Base-by-base conservation (phyloP, 30 jellyfish, hydroid and myxozoan genomes). In the Phacellophora camtschatica region DNA sequence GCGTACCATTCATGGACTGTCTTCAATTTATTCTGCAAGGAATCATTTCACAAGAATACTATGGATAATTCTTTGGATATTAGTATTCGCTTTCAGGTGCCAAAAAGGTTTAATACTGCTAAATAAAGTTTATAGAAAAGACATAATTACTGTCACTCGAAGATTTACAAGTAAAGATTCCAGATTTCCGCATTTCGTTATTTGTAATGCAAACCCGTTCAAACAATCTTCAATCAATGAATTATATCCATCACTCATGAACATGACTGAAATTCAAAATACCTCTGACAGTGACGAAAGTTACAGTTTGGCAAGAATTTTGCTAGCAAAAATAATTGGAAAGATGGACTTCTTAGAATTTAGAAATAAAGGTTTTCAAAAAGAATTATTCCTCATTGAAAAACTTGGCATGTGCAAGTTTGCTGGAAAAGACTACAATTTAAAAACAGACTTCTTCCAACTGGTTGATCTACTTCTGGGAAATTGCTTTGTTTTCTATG, bases 1-100 rank as follows among this genome's bases (percentile, higher is more conserved):
- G 22, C 28, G 66, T 9, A 77, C 89, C 24, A 35, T 50, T 37
- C 89, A 77, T 16, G 89, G 89, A 10, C 15, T 77, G 22, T 42
- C 53, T 10, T 32, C 62, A 16, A 77, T 77, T 5, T 77, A 57
- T 39, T 46, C 20, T 11, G 39, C 89, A 30, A 77, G 11, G 45
- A 77, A 37, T 9, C 2, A 10, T 16, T 5, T 33, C 1, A 4
- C 49, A 1, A 25, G 89, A 63, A 50, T 57, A 23, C 61, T 56
- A 25, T 77, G 89, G 89, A 16, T 59, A 18, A 20, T 37, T 3
- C 20, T 45, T 5, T 57, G 58, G 18, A 10, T 39, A 7, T 11
- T 24, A 28, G 61, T 54, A 15, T 24, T 77, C 19, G 46, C 51
- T 2, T 15, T 62, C 28, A 12, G 58, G 4, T 33, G 36, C 5